Base-by-base conservation (phyloP, 2,113 vertebrate species). In the Gobio gobio region DNA sequence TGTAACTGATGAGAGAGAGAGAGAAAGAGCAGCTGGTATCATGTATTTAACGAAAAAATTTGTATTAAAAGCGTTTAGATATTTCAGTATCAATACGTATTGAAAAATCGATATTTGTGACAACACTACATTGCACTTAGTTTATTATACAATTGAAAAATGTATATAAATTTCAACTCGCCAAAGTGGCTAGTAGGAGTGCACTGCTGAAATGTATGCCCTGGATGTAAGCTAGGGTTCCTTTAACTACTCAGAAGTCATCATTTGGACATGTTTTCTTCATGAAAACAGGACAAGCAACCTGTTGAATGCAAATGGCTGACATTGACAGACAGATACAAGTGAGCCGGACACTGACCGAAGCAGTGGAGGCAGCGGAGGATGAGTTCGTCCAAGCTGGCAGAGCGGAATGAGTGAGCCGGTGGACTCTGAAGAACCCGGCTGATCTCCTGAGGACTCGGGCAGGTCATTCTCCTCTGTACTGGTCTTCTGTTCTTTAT, bases 401-500 rank as follows among this genome's bases (percentile, higher is more conserved):
- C 94, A 1, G 94, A 93, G 0, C 95, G 94, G 72, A 91, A 91
- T 56, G 95, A 82, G 5, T 45, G 75, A 89, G 88, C 89, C 90
- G 90, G 90, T 94, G 77, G 92, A 93, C 92, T 89, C 49, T 97
- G 94, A 89, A 95, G 93, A 40, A 94, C 96, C 86, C 93, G 93
- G 90, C 84, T 95, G 93, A 98, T 96, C 90, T 98, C 97, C 82
- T 94, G 93, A 10, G 96, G 93, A 84, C 93, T 97, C 85, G 97
- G 97, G 87, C 97, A 98, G n/a, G 97, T 98, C 94, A 96, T 97
- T 88, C 96, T 93, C 36, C 96, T 93, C 75, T 91, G 93, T 77
- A 93, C 92, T 18, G 89, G 81, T 29, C 95, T 93, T 87, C 88
- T 89, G 90, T 92, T 79, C 92, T 92, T 89, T 87, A 89, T 86